Evolutionary conservation across 2,113 vertebrate genomes (phyloP).

Genomic region (Callithrix jacchus): DNA sequence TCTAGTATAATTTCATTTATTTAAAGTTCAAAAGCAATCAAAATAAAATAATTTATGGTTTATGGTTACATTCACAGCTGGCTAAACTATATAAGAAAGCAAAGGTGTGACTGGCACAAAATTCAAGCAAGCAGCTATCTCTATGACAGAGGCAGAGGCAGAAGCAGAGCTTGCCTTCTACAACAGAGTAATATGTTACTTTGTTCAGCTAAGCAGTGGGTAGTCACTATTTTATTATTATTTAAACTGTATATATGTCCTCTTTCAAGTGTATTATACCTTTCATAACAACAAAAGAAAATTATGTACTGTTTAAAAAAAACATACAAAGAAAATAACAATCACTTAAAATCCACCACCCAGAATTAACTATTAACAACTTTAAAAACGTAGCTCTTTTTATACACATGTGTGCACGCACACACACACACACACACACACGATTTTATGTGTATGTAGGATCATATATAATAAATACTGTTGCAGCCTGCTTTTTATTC

Average conservation of each 20-base stretch:
- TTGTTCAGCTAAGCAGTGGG: background rate
- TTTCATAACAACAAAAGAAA: conserved; percentile 42
- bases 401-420: background rate
- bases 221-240: background rate
- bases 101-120: background rate
- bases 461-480: background rate
- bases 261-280: background rate
- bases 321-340: conserved; percentile 32
- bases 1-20: background rate
- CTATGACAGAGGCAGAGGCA: background rate
- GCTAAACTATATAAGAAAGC: background rate
- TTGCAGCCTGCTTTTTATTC: background rate
- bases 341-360: background rate
- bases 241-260: background rate
- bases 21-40: conserved; percentile 21
- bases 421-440: background rate
- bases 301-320: background rate
- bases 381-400: background rate
- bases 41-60: background rate
- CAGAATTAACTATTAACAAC: background rate
- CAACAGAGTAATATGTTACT: background rate
- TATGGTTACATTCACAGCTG: background rate
- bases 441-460: background rate
- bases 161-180: background rate
- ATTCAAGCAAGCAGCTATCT: background rate